Conservation (phyloP, 1,140 invertebrate genomes). For the Camponotus vicinus region DNA sequence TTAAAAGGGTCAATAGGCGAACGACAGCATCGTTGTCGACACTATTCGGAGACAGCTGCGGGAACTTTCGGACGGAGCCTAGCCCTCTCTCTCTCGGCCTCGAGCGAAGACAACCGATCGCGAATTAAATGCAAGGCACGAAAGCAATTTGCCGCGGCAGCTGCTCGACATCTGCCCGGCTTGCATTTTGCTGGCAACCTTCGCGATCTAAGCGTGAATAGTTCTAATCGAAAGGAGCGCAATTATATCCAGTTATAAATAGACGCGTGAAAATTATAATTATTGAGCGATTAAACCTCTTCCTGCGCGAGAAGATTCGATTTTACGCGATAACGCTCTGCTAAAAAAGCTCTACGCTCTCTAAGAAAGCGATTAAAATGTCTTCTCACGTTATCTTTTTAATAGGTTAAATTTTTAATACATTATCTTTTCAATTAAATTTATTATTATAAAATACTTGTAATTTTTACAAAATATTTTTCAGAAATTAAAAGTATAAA, state of each 20-base stretch:
- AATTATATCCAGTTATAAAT: slow-evolving; percentile 31
- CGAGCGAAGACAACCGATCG: slow-evolving; percentile 72
- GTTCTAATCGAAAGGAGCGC: slow-evolving; percentile 49
- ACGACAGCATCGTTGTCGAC: slow-evolving; percentile 21
- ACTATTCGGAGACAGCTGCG: slow-evolving; percentile 61
- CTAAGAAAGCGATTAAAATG: too few relatives aligned
- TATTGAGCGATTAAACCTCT: neutral
- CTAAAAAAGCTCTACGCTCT: neutral
- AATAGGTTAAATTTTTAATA: too few relatives aligned
- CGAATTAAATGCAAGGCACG: slow-evolving; percentile 72
- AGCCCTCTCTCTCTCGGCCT: neutral
- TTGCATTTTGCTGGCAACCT: slow-evolving; percentile 72
- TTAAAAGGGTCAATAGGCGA: slow-evolving; percentile 16
- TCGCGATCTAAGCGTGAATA: slow-evolving; percentile 69
- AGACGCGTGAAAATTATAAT: slow-evolving; percentile 1
- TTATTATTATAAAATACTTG: too few relatives aligned
- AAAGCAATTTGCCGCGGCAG: slow-evolving; percentile 76
- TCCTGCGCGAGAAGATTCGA: neutral
- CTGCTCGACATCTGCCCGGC: slow-evolving; percentile 80
- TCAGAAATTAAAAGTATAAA: too few relatives aligned
- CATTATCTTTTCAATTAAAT: too few relatives aligned
- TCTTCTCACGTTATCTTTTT: too few relatives aligned
- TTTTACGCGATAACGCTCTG: neutral
- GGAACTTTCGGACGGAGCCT: slow-evolving; percentile 38
- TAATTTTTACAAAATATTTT: too few relatives aligned